These are phyloP conservation scores for Parambassis ranga DNA, from an alignment of 2,797 vertebrate species.

Conservation along the genomic window DNA sequence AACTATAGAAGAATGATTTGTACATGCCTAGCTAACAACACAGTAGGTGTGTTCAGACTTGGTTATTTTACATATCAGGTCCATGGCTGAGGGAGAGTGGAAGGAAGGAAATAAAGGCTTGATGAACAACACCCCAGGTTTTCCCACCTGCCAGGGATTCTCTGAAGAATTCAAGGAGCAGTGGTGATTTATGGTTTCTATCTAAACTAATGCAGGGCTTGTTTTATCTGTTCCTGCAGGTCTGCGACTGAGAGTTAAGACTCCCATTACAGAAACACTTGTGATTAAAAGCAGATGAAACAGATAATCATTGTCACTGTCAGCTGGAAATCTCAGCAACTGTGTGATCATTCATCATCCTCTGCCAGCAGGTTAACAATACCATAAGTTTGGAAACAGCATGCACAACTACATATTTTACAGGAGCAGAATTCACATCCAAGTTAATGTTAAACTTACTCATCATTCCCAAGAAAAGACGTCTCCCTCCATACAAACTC, in stretches of 20 bases:
- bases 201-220: slow-evolving; percentile 39
- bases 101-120: neutral
- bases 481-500: slow-evolving; percentile 64
- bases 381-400: no score
- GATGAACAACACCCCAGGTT: slow-evolving; percentile 23
- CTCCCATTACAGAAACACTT: slow-evolving; percentile 32
- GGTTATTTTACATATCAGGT: slow-evolving; percentile 21
- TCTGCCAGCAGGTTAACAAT: neutral
- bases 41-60: slow-evolving; percentile 7
- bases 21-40: no score
- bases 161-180: slow-evolving; percentile 24
- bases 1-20: neutral
- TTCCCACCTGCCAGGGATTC: slow-evolving; percentile 8
- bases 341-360: neutral
- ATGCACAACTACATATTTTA: neutral
- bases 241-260: slow-evolving; percentile 43
- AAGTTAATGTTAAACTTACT: slow-evolving; percentile 53
- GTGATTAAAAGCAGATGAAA: slow-evolving; percentile 57
- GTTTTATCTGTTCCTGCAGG: slow-evolving; percentile 45
- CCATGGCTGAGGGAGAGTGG: neutral
- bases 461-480: slow-evolving; percentile 66
- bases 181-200: slow-evolving; percentile 55
- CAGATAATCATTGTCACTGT: slow-evolving; percentile 33
- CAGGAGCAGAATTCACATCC: neutral
- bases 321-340: slow-evolving; percentile 9